These are phyloP conservation scores for Oreochromis niloticus DNA, from an alignment of 2,113 vertebrate species.

Conservation along the genomic window DNA sequence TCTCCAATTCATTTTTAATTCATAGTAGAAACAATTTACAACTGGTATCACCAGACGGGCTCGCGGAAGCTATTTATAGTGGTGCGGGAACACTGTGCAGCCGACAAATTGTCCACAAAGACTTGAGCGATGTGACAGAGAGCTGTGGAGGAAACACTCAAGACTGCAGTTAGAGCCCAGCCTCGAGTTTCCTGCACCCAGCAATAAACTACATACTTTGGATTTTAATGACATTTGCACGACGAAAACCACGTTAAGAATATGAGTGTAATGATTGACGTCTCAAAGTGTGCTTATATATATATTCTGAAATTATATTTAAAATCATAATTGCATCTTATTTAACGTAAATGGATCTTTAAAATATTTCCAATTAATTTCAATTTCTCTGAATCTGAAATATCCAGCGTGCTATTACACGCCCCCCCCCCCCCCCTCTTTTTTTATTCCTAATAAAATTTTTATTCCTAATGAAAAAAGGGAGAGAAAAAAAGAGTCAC, in stretches of 20 bases:
- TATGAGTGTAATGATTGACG: not conserved
- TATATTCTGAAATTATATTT: not conserved
- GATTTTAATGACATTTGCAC: not conserved
- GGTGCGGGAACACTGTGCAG: not conserved
- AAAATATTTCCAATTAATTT: not conserved
- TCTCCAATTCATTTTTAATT: slow-evolving; percentile 44
- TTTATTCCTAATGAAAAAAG: not conserved
- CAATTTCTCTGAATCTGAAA: not conserved
- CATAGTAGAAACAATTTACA: slow-evolving; percentile 49
- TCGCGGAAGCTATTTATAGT: slow-evolving; percentile 18
- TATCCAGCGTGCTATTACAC: not conserved
- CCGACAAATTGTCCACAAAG: slow-evolving; percentile 51
- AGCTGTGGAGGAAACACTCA: not conserved
- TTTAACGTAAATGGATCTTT: not conserved
- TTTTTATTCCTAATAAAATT: not conserved
- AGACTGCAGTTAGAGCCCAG: not conserved
- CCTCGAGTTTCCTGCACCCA: not conserved
- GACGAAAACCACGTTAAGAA: not conserved
- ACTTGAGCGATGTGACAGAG: slow-evolving; percentile 29
- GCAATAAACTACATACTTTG: not conserved
- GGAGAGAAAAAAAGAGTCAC: not conserved
- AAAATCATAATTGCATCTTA: not conserved
- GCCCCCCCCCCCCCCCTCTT: not conserved
- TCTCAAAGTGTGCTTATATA: not conserved
- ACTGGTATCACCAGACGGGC: not conserved